These are phyloP conservation scores for Aethina tumida DNA, from an alignment of 1,140 invertebrate species.

Conservation along the genomic window DNA sequence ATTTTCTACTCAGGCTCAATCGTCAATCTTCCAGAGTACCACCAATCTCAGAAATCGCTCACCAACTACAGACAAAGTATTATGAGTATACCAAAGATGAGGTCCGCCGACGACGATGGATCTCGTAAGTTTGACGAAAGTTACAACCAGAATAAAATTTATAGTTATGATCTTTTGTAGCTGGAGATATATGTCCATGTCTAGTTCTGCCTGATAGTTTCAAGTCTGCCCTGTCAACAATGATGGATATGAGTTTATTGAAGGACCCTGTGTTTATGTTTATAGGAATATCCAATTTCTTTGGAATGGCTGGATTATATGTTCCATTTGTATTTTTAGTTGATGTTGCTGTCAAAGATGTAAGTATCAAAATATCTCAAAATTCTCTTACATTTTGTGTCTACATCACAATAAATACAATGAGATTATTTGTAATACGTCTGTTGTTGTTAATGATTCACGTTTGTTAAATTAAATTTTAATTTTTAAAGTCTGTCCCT, in stretches of 20 bases:
- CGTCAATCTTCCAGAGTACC: conserved; percentile 81
- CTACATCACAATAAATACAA: neutral
- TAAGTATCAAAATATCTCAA: conserved; percentile 34
- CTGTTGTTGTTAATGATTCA: neutral
- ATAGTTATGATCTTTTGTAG: conserved; percentile 30
- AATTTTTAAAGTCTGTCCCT: too few species aligned
- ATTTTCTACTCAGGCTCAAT: conserved; percentile 97
- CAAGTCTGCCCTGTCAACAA: conserved; percentile 73
- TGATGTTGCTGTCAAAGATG: conserved; percentile 62
- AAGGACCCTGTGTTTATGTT: conserved; percentile 86
- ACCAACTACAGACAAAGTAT: conserved; percentile 65
- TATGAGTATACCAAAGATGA: conserved; percentile 38
- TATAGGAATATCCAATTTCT: conserved; percentile 89
- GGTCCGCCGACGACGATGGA: conserved; percentile 42
- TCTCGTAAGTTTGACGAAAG: conserved; percentile 51
- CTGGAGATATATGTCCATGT: conserved; percentile 67
- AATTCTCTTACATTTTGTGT: neutral
- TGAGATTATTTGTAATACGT: neutral
- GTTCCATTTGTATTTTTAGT: conserved; percentile 92
- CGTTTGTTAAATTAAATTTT: too few species aligned
- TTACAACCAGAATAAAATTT: conserved; percentile 5
- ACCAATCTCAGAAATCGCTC: conserved; percentile 87
- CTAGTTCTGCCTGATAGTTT: conserved; percentile 68
- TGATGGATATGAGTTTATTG: conserved; percentile 87
- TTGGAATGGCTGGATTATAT: conserved; percentile 90